Evolutionary conservation across 2,888 invertebrate species (phyloP).

Genomic region (Ctenicera cuprea): DNA sequence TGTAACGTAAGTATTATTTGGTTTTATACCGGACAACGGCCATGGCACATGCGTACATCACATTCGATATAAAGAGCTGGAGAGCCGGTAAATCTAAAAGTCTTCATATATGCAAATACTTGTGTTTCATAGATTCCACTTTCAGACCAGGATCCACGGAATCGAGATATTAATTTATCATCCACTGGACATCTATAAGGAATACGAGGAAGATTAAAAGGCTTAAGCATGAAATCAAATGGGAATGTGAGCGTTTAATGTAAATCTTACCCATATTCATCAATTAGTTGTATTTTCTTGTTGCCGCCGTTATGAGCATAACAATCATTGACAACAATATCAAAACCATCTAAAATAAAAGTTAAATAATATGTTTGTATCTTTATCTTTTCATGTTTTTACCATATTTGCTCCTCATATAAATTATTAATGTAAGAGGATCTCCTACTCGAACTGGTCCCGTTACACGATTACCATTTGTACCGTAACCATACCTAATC

Average conservation of each 20-base stretch:
- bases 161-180: constrained; percentile 93
- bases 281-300: constrained; percentile 93
- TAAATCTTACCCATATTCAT: constrained; percentile 87
- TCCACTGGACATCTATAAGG: constrained; percentile 96
- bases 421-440: constrained; percentile 92
- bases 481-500: constrained; percentile 93
- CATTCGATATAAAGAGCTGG: constrained; percentile 96
- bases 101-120: constrained; percentile 96
- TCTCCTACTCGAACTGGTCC: constrained; percentile 95
- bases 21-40: constrained; percentile 86
- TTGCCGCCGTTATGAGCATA: constrained; percentile 95
- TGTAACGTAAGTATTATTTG: too few species aligned
- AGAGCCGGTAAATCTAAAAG: constrained; percentile 94
- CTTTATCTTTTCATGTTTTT: constrained; percentile 56
- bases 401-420: constrained; percentile 97
- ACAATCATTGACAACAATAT: constrained; percentile 95
- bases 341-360: constrained; percentile 87
- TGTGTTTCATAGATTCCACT: constrained; percentile 94
- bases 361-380: constrained; percentile 5
- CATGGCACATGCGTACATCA: constrained; percentile 96
- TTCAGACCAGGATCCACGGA: constrained; percentile 95
- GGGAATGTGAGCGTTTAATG: background rate
- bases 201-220: constrained; percentile 15
- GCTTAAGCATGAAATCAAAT: constrained; percentile 41
- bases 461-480: constrained; percentile 87